Evolutionary conservation across 2,797 vertebrate genomes (phyloP).

Genomic region (Helicolenus hilgendorfi): DNA sequence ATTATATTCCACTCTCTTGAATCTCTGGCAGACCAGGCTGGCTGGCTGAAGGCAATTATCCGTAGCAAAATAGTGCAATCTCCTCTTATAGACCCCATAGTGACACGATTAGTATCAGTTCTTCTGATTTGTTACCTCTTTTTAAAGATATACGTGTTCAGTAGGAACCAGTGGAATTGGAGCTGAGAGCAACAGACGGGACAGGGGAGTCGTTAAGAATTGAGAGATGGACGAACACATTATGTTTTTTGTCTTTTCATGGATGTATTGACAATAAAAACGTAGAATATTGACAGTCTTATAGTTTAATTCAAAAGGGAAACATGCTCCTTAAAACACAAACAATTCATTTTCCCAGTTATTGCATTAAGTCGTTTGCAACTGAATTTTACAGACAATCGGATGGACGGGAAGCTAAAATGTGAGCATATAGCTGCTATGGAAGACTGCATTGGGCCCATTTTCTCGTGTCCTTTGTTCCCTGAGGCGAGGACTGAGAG

Average conservation of each 20-base stretch:
- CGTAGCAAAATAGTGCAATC: no score
- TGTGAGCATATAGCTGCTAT: not conserved
- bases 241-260: not conserved
- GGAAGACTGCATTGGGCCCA: not conserved
- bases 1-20: no score
- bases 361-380: not conserved
- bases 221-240: not conserved
- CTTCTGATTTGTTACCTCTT: no score
- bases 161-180: not conserved
- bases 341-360: not conserved
- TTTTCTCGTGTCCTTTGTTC: conserved; percentile 12
- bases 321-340: not conserved
- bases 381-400: not conserved
- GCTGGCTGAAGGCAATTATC: no score
- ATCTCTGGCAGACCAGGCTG: no score
- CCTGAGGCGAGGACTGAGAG: conserved; percentile 31
- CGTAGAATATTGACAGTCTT: not conserved
- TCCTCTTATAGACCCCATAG: no score
- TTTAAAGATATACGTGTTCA: no score
- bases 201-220: not conserved
- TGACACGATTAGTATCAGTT: no score
- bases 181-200: not conserved
- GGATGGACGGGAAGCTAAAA: not conserved
- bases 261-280: not conserved
- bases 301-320: not conserved